Evolutionary conservation across 2,113 vertebrate genomes (phyloP).

Genomic region (Potamarius usumacintae): DNA sequence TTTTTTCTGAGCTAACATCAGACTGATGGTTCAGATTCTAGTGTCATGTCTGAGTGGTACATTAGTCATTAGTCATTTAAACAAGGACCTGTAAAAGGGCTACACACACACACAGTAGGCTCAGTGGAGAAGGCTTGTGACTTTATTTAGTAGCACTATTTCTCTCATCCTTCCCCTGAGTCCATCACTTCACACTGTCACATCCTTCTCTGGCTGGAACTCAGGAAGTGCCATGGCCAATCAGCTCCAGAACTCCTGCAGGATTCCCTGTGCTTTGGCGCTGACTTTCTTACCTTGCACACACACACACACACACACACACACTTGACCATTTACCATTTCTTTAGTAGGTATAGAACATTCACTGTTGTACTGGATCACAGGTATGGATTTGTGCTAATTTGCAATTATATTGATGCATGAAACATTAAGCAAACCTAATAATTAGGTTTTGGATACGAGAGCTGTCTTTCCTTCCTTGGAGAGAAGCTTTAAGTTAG

Average conservation of each 20-base stretch:
- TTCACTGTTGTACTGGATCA: slow-evolving; percentile 1
- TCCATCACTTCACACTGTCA: slow-evolving; percentile 53
- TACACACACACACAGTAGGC: slow-evolving; percentile 16
- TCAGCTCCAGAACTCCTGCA: slow-evolving; percentile 44
- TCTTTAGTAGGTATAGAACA: neutral
- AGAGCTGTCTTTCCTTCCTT: neutral
- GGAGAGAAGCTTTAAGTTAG: slow-evolving; percentile 10
- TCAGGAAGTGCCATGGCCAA: slow-evolving; percentile 52
- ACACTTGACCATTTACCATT: neutral
- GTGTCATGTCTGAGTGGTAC: neutral
- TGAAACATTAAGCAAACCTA: slow-evolving; percentile 5
- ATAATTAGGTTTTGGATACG: slow-evolving; percentile 14
- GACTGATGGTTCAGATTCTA: slow-evolving; percentile 13
- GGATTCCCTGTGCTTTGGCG: slow-evolving; percentile 33
- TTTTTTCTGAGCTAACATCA: neutral
- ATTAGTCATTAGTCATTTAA: slow-evolving; percentile 32
- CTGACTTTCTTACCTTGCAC: neutral
- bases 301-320: neutral
- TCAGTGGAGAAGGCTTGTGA: slow-evolving; percentile 34
- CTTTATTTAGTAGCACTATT: slow-evolving; percentile 50
- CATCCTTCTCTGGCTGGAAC: slow-evolving; percentile 50
- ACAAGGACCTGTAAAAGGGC: neutral
- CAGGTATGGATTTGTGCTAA: neutral
- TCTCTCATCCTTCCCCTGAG: slow-evolving; percentile 50
- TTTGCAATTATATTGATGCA: neutral